These are phyloP conservation scores for Aphaenogaster floridana DNA, from an alignment of 1,140 invertebrate genomes.

Conservation along the genomic window DNA sequence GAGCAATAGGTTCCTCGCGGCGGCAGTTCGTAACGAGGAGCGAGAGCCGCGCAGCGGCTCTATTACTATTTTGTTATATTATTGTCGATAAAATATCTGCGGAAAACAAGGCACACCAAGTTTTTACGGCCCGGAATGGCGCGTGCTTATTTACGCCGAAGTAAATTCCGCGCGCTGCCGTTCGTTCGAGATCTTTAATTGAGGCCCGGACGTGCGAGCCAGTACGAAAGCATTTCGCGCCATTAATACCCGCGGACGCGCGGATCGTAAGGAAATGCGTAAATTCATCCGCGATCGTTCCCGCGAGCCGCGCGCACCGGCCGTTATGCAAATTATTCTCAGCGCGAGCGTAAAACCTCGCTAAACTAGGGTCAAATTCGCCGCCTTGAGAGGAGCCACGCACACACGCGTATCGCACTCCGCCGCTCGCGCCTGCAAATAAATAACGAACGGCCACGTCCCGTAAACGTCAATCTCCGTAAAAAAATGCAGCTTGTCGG, in stretches of 20 bases:
- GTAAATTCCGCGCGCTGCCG: slow-evolving; percentile 44
- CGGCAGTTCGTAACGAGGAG: background rate
- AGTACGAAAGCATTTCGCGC: slow-evolving; percentile 37
- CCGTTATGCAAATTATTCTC: slow-evolving; percentile 57
- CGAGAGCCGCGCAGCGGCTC: slow-evolving; percentile 1
- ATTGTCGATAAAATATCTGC: slow-evolving; percentile 42
- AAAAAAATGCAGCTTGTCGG: slow-evolving; percentile 57
- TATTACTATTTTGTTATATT: slow-evolving; percentile 63
- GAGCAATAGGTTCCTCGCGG: slow-evolving; percentile 21
- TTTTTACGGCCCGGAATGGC: slow-evolving; percentile 24
- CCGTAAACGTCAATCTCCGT: slow-evolving; percentile 71
- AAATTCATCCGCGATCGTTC: slow-evolving; percentile 60
- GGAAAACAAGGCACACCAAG: slow-evolving; percentile 45
- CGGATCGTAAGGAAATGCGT: slow-evolving; percentile 58
- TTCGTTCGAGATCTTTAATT: slow-evolving; percentile 58
- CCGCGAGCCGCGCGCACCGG: slow-evolving; percentile 15
- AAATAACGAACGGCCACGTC: slow-evolving; percentile 65
- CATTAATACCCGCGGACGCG: slow-evolving; percentile 37
- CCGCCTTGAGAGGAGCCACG: slow-evolving; percentile 4
- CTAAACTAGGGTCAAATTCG: slow-evolving; percentile 47
- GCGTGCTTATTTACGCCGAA: slow-evolving; percentile 51
- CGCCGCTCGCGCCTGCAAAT: slow-evolving; percentile 32
- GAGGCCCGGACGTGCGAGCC: slow-evolving; percentile 15
- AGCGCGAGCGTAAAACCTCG: slow-evolving; percentile 48
- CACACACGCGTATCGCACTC: background rate